Base-by-base conservation (phyloP, 2,797 vertebrate genomes). In the Leuciscus waleckii region DNA sequence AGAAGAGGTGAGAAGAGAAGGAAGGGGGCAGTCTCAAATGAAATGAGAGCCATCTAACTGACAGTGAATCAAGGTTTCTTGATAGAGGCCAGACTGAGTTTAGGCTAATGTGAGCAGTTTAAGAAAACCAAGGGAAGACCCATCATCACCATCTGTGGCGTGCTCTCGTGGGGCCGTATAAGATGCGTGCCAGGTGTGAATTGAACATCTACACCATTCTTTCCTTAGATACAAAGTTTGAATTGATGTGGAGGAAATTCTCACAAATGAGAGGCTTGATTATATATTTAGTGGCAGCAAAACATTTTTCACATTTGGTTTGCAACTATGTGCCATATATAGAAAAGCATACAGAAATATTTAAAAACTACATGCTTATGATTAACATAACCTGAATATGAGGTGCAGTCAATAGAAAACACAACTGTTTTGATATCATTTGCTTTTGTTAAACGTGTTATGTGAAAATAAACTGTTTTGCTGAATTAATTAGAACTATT, bases 31-130 rank as follows among this genome's bases (percentile, higher is more conserved):
- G 51, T 84, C 13, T 78, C 35, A 84, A 56, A 46, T 78, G 49
- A 84, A 67, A 84, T 58, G 26, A 61, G 65, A 78, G 82, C 39
- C n/a, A 43, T 46, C 46, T 84, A 83, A 83, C 76, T 83, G 46
- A 84, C 82, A 41, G 61, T 37, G 37, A 78, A 41, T 84, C 74
- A 23, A 23, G 1, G 71, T 75, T 26, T 84, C 19, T 69, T 84
- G 46, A 46, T 76, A 69, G 63, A 78, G 49, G 65, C 82, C 51
- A 76, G 70, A 51, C 81, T 74, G 74, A 84, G 74, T 56, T 84
- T 19, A 43, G 73, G 29, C 8, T 68, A 35, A 49, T 51, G 43
- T 35, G 26, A 51, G 41, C 63, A 35, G 43, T 49, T 51, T 17
- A 49, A 79, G n/a, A 78, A 63, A 79, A 63, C 23, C 58, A 79